phyloP scores from a whole-genome alignment of 2,888 invertebrate genomes.

The Apamea anceps region DNA sequence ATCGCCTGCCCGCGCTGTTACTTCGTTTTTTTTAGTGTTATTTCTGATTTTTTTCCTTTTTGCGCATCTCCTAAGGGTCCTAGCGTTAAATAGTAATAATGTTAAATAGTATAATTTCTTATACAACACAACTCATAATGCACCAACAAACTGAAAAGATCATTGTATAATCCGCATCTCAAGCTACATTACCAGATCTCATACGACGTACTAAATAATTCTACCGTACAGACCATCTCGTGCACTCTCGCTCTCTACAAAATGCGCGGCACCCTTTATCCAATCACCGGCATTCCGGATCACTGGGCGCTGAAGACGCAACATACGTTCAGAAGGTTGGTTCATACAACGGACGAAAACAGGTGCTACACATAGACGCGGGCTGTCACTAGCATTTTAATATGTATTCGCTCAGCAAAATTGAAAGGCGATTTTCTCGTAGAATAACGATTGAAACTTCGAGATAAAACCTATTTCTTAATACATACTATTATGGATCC shows the following conservation, averaged over 20 bases:
- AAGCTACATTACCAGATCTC: conserved; percentile 58
- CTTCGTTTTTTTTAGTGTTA: not conserved
- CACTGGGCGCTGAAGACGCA: conserved; percentile 71
- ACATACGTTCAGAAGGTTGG: conserved; percentile 9
- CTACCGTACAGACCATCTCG: conserved; percentile 61
- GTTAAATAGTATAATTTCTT: not conserved
- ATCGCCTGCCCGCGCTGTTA: not conserved
- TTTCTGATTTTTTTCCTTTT: not conserved
- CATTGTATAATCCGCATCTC: conserved; percentile 17
- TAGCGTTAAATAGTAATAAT: too few species aligned
- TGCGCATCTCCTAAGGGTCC: not conserved
- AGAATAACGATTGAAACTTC: not conserved
- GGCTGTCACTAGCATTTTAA: not conserved
- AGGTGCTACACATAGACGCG: not conserved
- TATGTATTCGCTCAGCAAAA: too few species aligned
- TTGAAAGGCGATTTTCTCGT: not conserved
- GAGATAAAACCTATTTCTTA: not conserved
- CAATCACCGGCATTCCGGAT: conserved; percentile 83
- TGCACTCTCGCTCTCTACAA: conserved; percentile 71
- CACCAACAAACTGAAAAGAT: conserved; percentile 49
- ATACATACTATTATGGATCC: not conserved
- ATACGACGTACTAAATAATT: conserved; percentile 74
- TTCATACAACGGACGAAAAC: not conserved
- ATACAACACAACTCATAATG: not conserved
- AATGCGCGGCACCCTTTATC: conserved; percentile 81